Percentiles rank a stretch among this genome's conserved stretches.
phyloP scores from a whole-genome alignment of 2,888 invertebrate genomes.

The Adineta ricciae region DNA sequence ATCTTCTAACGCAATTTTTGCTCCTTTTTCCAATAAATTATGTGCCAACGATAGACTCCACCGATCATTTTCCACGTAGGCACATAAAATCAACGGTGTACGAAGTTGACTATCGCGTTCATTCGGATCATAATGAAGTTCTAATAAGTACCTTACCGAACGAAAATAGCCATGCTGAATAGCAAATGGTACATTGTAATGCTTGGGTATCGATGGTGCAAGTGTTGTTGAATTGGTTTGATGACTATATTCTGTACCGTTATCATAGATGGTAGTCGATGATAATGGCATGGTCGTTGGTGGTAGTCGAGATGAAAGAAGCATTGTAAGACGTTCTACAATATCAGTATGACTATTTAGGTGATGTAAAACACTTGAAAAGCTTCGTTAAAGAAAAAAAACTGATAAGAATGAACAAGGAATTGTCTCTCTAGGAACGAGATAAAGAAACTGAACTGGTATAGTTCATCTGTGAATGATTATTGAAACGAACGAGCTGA shows the following conservation, averaged over 20 bases:
- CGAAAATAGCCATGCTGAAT: conserved; percentile 23
- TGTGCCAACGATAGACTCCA: conserved; percentile 45
- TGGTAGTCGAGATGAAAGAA: not conserved
- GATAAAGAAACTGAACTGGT: not conserved
- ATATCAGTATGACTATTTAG: not conserved
- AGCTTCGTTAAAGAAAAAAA: not conserved
- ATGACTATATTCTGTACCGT: not conserved
- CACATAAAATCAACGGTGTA: conserved; percentile 44
- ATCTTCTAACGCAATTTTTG: conserved; percentile 39
- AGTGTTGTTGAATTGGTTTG: not conserved
- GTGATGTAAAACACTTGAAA: not conserved
- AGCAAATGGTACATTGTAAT: conserved; percentile 14
- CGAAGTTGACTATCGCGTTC: conserved; percentile 34
- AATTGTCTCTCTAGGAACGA: not conserved
- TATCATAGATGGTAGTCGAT: not conserved
- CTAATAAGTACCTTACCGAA: not conserved
- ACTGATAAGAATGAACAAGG: not conserved
- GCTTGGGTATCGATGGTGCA: not conserved
- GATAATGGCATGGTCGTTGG: not conserved
- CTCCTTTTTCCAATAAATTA: conserved; percentile 44
- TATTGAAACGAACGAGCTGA: not conserved
- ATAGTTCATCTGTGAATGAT: not conserved
- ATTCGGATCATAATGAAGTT: not conserved
- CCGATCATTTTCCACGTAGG: conserved; percentile 41
- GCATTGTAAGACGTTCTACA: not conserved